Evolutionary conservation across 2,797 vertebrate species (phyloP).

Genomic region (Philypnodon macrostomus): DNA sequence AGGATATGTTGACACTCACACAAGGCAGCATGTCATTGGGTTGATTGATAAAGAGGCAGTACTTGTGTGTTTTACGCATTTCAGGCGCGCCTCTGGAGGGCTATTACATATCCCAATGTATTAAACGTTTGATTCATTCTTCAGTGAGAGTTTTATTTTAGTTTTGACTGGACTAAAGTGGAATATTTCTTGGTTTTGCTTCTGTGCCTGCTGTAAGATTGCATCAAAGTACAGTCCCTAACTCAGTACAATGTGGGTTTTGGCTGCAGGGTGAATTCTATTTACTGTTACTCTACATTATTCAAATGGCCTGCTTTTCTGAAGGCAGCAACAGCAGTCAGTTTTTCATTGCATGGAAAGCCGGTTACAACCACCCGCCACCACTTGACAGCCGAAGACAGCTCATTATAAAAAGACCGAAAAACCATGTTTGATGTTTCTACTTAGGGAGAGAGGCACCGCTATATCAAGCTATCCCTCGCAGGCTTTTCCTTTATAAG

Average conservation of each 20-base stretch:
- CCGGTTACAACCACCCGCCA: slow-evolving; percentile 72
- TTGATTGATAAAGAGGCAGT: slow-evolving; percentile 61
- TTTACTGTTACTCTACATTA: slow-evolving; percentile 72
- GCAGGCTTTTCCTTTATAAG: slow-evolving; percentile 76
- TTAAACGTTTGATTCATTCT: slow-evolving; percentile 32
- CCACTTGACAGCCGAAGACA: slow-evolving; percentile 78
- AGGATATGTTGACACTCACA: slow-evolving; percentile 65
- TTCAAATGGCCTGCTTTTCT: slow-evolving; percentile 68
- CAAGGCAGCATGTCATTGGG: slow-evolving; percentile 49
- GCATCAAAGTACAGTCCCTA: slow-evolving; percentile 58
- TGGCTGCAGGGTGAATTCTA: slow-evolving; percentile 65
- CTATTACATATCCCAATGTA: slow-evolving; percentile 42
- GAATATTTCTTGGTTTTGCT: slow-evolving; percentile 37
- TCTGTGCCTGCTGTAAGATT: slow-evolving; percentile 35
- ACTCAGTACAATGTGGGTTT: slow-evolving; percentile 56
- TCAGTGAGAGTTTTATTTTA: slow-evolving; percentile 32
- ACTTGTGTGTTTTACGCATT: slow-evolving; percentile 43
- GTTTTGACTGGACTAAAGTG: slow-evolving; percentile 26
- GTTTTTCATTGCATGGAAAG: slow-evolving; percentile 72
- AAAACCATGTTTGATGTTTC: slow-evolving; percentile 79
- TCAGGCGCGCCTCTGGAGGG: slow-evolving; percentile 32
- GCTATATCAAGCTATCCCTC: slow-evolving; percentile 75
- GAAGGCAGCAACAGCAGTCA: slow-evolving; percentile 63
- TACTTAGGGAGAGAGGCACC: slow-evolving; percentile 74
- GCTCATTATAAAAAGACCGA: slow-evolving; percentile 78